A percentile compares a stretch with the other conserved stretches of the same genome.
phyloP scores from a whole-genome alignment of 2,113 vertebrate genomes.

The Nerophis ophidion region DNA sequence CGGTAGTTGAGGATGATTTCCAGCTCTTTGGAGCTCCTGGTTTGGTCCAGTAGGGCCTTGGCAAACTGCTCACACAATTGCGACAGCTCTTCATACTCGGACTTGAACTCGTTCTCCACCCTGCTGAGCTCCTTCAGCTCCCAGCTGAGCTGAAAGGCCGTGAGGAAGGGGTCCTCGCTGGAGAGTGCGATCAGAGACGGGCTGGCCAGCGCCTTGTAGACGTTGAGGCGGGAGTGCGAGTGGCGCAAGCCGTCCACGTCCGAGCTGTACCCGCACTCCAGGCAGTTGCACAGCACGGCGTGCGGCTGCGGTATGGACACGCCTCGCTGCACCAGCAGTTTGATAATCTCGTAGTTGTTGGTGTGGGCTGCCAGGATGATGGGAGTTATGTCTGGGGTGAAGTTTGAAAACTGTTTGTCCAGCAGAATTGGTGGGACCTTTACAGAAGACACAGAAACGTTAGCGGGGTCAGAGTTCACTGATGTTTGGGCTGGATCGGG shows the following conservation, averaged over 20 bases:
- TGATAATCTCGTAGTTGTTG: slow-evolving; percentile 97
- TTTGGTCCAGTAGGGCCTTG: slow-evolving; percentile 95
- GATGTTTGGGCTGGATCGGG: too few relatives aligned
- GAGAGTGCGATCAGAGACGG: slow-evolving; percentile 89
- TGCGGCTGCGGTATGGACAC: slow-evolving; percentile 94
- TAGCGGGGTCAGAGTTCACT: too few relatives aligned
- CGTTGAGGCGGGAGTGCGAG: slow-evolving; percentile 91
- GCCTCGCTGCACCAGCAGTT: slow-evolving; percentile 89
- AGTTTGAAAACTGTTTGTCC: slow-evolving; percentile 94
- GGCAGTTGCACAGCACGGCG: slow-evolving; percentile 89
- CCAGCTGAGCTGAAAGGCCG: slow-evolving; percentile 93
- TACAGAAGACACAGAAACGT: background rate
- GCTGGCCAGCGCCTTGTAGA: slow-evolving; percentile 91
- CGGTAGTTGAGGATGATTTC: slow-evolving; percentile 95
- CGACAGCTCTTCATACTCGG: slow-evolving; percentile 91
- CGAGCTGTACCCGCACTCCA: slow-evolving; percentile 86
- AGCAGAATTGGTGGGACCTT: slow-evolving; percentile 91
- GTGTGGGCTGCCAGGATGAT: slow-evolving; percentile 97
- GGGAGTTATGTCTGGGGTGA: slow-evolving; percentile 95
- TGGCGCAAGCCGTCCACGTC: slow-evolving; percentile 92
- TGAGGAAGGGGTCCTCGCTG: slow-evolving; percentile 96
- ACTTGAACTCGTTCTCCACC: slow-evolving; percentile 96
- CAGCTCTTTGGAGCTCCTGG: slow-evolving; percentile 90
- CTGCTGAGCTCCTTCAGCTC: slow-evolving; percentile 93
- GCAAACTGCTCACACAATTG: slow-evolving; percentile 89